These are phyloP conservation scores for Cerastis leucographa DNA, from an alignment of 2,888 invertebrate species.

Conservation along the genomic window DNA sequence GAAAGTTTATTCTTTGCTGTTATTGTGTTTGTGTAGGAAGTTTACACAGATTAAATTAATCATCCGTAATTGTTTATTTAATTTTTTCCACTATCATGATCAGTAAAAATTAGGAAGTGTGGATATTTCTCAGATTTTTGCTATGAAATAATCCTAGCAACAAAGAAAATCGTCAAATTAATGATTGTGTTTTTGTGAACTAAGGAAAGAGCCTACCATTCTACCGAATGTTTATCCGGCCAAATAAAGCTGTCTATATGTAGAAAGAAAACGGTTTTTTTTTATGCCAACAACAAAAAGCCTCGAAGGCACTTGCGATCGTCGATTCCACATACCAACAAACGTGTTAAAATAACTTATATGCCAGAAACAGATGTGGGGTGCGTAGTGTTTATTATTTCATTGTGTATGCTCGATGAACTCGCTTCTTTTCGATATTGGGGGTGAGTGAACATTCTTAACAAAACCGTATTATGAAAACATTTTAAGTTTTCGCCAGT, in stretches of 20 bases:
- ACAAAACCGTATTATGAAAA: constrained; percentile 62
- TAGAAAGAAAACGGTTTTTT: constrained; percentile 37
- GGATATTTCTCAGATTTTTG: not conserved
- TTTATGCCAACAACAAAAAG: constrained; percentile 45
- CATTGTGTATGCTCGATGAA: constrained; percentile 74
- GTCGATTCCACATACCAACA: constrained; percentile 64
- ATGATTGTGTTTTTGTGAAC: not conserved
- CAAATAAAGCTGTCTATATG: constrained; percentile 12
- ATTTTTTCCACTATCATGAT: no score
- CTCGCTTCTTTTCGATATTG: constrained; percentile 64
- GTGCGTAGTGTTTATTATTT: constrained; percentile 77
- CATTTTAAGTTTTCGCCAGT: constrained; percentile 55
- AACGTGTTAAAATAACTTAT: constrained; percentile 69
- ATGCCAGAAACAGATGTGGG: constrained; percentile 67
- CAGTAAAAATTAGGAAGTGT: not conserved
- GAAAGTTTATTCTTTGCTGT: constrained; percentile 3
- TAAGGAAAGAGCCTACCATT: not conserved
- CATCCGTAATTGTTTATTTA: not conserved
- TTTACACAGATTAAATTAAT: constrained; percentile 3
- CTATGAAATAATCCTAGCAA: not conserved
- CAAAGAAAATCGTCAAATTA: not conserved
- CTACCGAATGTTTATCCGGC: constrained; percentile 15
- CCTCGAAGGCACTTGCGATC: constrained; percentile 40
- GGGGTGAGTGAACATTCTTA: constrained; percentile 67
- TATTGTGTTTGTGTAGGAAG: constrained; percentile 2